Evolutionary conservation across 1,140 invertebrate genomes (phyloP).

Genomic region (Brachionus manjavacas): DNA sequence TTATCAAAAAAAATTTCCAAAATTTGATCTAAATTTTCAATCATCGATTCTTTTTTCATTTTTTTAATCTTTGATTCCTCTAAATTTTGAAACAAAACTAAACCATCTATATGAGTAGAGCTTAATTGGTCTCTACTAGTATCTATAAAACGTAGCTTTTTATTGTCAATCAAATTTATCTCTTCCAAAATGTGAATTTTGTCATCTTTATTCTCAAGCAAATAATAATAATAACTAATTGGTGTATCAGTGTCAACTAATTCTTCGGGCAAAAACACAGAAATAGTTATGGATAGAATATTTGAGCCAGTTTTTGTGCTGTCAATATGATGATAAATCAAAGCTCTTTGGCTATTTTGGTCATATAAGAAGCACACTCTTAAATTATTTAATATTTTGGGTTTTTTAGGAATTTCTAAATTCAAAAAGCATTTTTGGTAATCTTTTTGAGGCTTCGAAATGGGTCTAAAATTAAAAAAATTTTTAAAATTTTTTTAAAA

Average conservation of each 20-base stretch:
- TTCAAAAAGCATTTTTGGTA: neutral
- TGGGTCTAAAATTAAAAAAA: neutral
- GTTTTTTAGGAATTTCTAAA: neutral
- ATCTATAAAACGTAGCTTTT: neutral
- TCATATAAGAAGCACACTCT: neutral
- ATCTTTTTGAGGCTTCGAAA: neutral
- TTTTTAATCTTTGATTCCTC: neutral
- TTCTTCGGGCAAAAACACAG: neutral
- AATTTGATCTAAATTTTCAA: neutral
- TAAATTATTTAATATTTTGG: neutral
- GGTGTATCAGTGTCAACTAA: neutral
- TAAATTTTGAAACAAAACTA: neutral
- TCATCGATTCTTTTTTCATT: neutral
- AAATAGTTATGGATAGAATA: neutral
- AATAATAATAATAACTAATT: neutral
- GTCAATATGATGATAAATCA: too few relatives aligned
- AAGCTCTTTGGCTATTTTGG: neutral
- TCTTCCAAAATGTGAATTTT: neutral
- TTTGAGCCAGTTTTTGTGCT: neutral
- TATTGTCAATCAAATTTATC: neutral
- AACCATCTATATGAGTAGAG: neutral
- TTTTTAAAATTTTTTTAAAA: neutral
- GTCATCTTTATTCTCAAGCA: neutral
- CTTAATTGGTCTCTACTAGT: neutral
- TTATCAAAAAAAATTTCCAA: neutral